Evolutionary conservation across 2,113 vertebrate species (phyloP).

Genomic region (Nicator chloris): DNA sequence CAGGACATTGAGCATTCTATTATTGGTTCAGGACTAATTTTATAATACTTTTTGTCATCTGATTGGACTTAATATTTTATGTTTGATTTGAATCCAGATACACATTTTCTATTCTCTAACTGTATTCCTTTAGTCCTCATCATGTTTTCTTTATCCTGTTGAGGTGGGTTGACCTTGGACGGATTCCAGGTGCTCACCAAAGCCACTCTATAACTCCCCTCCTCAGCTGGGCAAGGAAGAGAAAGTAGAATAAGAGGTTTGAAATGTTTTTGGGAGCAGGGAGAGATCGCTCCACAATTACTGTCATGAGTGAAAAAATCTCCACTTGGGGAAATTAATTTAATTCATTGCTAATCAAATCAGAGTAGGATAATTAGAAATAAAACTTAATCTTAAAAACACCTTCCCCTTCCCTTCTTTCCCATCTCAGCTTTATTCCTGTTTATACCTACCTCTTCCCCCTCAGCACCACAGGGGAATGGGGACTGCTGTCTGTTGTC

Average conservation of each 20-base stretch:
- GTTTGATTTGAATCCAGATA: background rate
- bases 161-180: background rate
- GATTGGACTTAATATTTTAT: background rate
- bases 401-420: background rate
- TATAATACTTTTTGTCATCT: background rate
- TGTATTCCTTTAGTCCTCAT: background rate
- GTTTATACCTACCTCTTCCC: background rate
- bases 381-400: background rate
- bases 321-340: background rate
- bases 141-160: background rate
- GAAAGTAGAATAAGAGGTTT: background rate
- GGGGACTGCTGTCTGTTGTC: background rate
- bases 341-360: background rate
- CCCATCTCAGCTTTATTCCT: too few relatives aligned
- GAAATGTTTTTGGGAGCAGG: background rate
- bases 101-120: background rate
- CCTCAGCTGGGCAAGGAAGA: background rate
- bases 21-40: background rate
- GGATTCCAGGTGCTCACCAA: background rate
- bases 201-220: background rate
- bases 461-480: rapidly evolving
- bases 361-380: background rate
- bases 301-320: background rate
- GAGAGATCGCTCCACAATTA: background rate
- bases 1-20: background rate